Evolutionary conservation across 1,140 invertebrate species (phyloP), one percentile per base, ranked within the genome.

Genomic region (Zaprionus lachaisei): DNA sequence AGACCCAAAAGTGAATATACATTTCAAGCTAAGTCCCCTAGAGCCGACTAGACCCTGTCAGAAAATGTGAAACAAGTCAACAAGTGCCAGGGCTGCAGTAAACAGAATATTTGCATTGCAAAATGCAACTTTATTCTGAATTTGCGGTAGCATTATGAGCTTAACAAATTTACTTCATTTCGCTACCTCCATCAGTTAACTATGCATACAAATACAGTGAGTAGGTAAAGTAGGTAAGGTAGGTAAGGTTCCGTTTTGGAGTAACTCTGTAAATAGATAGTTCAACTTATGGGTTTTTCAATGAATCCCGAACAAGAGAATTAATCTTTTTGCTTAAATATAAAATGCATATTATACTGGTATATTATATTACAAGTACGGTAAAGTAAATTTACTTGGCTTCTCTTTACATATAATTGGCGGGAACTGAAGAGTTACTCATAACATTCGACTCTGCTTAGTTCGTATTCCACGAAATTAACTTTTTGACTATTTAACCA

Each of bases 31-130:
- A 24, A 22, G n/a, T 47, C 41, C n/a, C 20, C 47, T 12, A 14
- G 4, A 22, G 20, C 11, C 12, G 47, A 24, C n/a, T 12, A 47
- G n/a, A 20, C 47, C 47, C 20, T 14, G 20, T 24, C 47, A 22
- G 47, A 1, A 9, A 22, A 17, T 47, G 44, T 17, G 4, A 11
- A 9, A 22, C 47, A 28, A 11, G 47, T 51, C 47, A 14, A n/a
- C 20, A 51, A 24, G 4, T 51, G 1, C 20, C 22, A 51, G 47
- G 47, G 28, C 28, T 49, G 20, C 17, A 51, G 47, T 24, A 12
- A 24, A 22, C 47, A 12, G 11, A 22, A 12, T 28, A 62, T 62
- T 62, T 44, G 41, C 38, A 44, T 31, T 28, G 26, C 60, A 62
- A 62, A 49, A 20, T 62, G 57, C 57, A 41, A n/a, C 6, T 34